Percentiles rank a stretch among this genome's conserved stretches.
Conservation (phyloP, 2,113 vertebrate species). For the Triplophysa tibetana region DNA sequence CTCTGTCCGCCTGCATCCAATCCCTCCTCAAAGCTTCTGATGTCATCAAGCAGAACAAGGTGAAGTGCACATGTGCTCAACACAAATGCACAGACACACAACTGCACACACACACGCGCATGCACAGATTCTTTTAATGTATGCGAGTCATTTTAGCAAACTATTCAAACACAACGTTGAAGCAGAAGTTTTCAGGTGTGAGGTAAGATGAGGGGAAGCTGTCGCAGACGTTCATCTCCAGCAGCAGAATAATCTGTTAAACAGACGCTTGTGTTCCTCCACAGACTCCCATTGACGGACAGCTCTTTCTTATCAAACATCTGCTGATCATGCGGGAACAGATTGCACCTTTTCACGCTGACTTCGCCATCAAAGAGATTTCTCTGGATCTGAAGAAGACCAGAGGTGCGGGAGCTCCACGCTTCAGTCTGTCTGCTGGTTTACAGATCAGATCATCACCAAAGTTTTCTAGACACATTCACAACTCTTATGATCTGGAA, state of each 20-base stretch:
- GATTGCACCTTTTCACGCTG: constrained; percentile 98
- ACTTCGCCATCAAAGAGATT: constrained; percentile 99
- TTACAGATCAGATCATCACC: no score
- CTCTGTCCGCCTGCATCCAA: constrained; percentile 94
- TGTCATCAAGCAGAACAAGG: constrained; percentile 95
- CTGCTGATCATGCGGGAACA: constrained; percentile 98
- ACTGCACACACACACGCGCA: no score
- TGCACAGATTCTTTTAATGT: no score
- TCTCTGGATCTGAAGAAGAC: constrained; percentile 99
- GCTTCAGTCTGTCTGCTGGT: constrained; percentile 21
- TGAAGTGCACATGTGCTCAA: constrained; percentile 64
- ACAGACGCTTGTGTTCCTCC: constrained; percentile 46
- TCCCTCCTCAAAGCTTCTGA: constrained; percentile 92
- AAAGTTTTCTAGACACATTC: no score
- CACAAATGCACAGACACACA: no score
- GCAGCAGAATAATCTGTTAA: background rate
- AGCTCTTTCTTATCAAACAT: constrained; percentile 99
- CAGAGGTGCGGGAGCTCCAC: constrained; percentile 85
- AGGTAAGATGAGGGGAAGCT: background rate
- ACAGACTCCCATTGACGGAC: constrained; percentile 92
- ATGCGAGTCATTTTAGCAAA: no score
- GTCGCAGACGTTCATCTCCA: no score
- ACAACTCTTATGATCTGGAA: no score
- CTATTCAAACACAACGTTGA: no score
- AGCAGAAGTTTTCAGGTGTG: no score